Conservation (phyloP, 2,888 invertebrate genomes). For the Cylloceria caligata region DNA sequence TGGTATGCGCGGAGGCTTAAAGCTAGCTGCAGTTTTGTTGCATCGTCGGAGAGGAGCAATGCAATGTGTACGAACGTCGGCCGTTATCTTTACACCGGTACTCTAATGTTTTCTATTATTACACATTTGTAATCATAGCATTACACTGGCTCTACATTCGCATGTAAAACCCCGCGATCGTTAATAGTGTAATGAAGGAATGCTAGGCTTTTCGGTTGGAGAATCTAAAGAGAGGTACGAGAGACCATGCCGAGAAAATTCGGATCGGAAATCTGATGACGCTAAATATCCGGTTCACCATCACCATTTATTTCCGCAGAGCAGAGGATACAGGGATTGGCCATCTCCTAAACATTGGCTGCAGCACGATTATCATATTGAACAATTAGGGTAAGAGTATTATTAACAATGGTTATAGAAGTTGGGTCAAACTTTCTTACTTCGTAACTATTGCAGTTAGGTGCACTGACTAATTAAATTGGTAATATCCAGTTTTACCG, state of each 20-base stretch:
- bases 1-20: slow-evolving; percentile 75
- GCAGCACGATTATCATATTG: too few species aligned
- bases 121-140: too few species aligned
- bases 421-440: too few species aligned
- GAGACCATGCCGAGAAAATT: slow-evolving; percentile 29
- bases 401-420: not conserved
- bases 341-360: not conserved
- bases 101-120: slow-evolving; percentile 49
- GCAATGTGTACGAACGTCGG: slow-evolving; percentile 52
- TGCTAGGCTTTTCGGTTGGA: not conserved
- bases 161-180: not conserved
- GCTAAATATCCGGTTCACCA: slow-evolving; percentile 67
- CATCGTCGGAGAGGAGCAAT: slow-evolving; percentile 47
- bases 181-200: not conserved
- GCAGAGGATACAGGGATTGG: not conserved
- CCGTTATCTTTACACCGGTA: slow-evolving; percentile 33
- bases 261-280: slow-evolving; percentile 49
- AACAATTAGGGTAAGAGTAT: too few species aligned
- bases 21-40: slow-evolving; percentile 55
- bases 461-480: too few species aligned
- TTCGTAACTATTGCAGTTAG: too few species aligned
- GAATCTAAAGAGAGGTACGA: not conserved
- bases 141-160: too few species aligned
- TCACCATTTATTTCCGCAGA: slow-evolving; percentile 20
- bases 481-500: too few species aligned